These are phyloP conservation scores for Oxystoma pomonae DNA, from an alignment of 2,888 invertebrate species.

Conservation along the genomic window DNA sequence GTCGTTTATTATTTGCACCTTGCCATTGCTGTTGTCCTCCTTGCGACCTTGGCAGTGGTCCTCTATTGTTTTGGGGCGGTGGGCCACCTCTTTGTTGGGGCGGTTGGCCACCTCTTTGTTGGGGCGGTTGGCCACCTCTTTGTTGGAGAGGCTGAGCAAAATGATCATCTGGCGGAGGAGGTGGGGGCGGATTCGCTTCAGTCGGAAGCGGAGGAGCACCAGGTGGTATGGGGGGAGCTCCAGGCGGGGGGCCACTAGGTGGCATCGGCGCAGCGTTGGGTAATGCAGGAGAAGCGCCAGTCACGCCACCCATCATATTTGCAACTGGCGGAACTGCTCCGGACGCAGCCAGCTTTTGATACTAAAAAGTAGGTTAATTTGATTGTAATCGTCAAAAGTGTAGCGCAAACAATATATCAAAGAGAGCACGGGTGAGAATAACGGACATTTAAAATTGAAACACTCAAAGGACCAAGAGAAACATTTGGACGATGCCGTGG, in stretches of 20 bases:
- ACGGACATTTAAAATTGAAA: too few species aligned
- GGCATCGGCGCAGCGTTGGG: constrained; percentile 12
- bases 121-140: neutral
- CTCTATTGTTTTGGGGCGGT: neutral
- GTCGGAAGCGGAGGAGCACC: constrained; percentile 48
- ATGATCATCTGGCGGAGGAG: constrained; percentile 42
- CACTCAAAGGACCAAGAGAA: too few species aligned
- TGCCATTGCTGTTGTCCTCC: constrained; percentile 1
- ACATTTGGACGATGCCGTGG: too few species aligned
- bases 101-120: neutral
- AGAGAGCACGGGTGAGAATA: too few species aligned
- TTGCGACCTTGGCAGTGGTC: neutral
- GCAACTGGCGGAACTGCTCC: constrained; percentile 21
- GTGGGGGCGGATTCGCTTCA: constrained; percentile 46
- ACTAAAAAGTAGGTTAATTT: constrained; percentile 51
- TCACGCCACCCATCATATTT: constrained; percentile 10
- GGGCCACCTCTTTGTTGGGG: neutral
- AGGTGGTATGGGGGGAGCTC: constrained; percentile 35
- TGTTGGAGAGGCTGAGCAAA: neutral
- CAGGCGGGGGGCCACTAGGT: constrained; percentile 10
- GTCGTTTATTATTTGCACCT: constrained; percentile 26
- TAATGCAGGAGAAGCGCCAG: constrained; percentile 26
- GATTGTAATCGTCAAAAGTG: too few species aligned
- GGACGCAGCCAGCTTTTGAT: constrained; percentile 46
- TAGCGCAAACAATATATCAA: too few species aligned